Percentiles rank a stretch among this genome's conserved stretches.
These are phyloP conservation scores for Typhlichthys eigenmanni DNA, from an alignment of 2,797 vertebrate genomes.

Conservation along the genomic window DNA sequence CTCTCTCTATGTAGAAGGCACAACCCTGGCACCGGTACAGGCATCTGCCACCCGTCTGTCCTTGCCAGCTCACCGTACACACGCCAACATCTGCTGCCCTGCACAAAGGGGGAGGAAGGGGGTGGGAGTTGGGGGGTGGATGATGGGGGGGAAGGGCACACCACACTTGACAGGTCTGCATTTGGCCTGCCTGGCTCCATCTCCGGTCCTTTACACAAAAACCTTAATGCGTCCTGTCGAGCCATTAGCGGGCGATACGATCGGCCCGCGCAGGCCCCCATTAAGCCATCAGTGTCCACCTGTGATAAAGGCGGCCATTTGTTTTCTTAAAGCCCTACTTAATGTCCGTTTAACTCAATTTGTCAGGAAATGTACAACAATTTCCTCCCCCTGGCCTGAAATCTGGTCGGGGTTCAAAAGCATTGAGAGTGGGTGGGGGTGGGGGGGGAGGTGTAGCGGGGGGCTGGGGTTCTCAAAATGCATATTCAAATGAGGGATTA, in stretches of 20 bases:
- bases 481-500: conserved; percentile 80
- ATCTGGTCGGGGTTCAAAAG: conserved; percentile 96
- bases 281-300: conserved; percentile 99
- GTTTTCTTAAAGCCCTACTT: conserved; percentile 99
- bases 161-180: conserved; percentile 92
- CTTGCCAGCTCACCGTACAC: conserved; percentile 57
- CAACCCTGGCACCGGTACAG: conserved; percentile 95
- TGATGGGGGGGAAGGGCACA: conserved; percentile 60
- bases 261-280: conserved; percentile 87
- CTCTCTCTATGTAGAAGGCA: conserved; percentile 79
- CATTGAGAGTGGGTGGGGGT: conserved; percentile 56
- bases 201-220: conserved; percentile 95
- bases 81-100: conserved; percentile 78
- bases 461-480: conserved; percentile 35
- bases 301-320: conserved; percentile 99
- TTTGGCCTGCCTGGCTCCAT: conserved; percentile 75
- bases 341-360: conserved; percentile 99
- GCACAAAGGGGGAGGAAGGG: conserved; percentile 79
- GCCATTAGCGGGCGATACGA: conserved; percentile 98
- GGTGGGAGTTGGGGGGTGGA: conserved; percentile 38
- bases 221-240: conserved; percentile 99
- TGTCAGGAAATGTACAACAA: conserved; percentile 99
- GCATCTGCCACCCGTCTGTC: conserved; percentile 92
- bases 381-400: conserved; percentile 90
- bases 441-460: conserved; percentile 66